Percentiles rank a stretch among this genome's conserved stretches.
Evolutionary conservation across 2,797 vertebrate genomes (phyloP).

Genomic region (Rhinella marina): DNA sequence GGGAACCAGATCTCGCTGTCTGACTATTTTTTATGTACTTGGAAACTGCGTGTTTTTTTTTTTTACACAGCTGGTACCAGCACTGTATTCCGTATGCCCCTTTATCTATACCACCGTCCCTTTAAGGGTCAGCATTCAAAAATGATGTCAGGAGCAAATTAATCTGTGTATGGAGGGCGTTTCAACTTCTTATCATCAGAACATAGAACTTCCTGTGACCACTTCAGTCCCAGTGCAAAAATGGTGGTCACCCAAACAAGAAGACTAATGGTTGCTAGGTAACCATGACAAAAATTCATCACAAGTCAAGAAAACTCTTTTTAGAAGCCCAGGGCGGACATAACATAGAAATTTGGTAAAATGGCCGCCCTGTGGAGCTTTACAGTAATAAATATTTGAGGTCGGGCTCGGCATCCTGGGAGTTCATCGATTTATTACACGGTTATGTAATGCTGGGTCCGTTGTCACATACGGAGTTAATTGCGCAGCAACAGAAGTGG

Average conservation of each 20-base stretch:
- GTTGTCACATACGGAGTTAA: slow-evolving; percentile 3
- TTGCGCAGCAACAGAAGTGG: neutral
- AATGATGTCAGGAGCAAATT: neutral
- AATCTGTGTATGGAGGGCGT: too few species aligned
- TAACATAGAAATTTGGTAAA: neutral
- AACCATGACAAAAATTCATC: neutral
- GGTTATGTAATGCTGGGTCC: neutral
- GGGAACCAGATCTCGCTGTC: neutral
- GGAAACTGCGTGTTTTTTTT: neutral
- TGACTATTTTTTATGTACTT: neutral
- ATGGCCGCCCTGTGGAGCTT: neutral
- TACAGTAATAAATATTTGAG: neutral
- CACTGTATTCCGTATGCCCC: neutral
- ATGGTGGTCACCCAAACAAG: neutral
- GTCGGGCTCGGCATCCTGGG: neutral
- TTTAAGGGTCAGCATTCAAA: neutral
- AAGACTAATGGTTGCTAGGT: neutral
- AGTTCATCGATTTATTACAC: neutral
- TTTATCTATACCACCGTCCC: neutral
- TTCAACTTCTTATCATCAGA: too few species aligned
- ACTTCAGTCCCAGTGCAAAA: neutral
- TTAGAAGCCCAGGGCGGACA: neutral
- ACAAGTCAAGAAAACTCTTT: neutral
- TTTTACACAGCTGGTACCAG: neutral
- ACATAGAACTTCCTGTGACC: neutral